Conservation (phyloP, 2,797 vertebrate species). For the Gymnothorax javanicus region DNA sequence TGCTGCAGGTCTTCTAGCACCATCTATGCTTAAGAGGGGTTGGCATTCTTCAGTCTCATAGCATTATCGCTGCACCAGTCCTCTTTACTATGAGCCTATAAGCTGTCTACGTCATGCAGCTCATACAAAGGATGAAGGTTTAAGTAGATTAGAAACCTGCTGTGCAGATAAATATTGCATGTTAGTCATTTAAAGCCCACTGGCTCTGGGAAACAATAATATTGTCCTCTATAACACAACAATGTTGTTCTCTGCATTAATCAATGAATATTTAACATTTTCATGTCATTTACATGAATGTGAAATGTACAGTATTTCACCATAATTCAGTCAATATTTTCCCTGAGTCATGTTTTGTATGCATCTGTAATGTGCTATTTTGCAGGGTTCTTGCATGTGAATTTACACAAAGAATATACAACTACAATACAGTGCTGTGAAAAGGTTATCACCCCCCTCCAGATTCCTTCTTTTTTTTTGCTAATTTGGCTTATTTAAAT, state of each 20-base stretch:
- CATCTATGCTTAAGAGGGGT: slow-evolving; percentile 57
- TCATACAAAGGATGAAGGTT: neutral
- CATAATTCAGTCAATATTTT: neutral
- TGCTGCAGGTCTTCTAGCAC: slow-evolving; percentile 67
- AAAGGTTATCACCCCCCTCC: too few species aligned
- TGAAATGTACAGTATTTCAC: neutral
- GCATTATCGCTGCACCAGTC: slow-evolving; percentile 53
- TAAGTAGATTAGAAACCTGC: neutral
- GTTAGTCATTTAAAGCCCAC: neutral
- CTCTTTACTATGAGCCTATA: slow-evolving; percentile 44
- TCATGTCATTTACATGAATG: neutral
- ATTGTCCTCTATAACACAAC: neutral
- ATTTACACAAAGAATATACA: neutral
- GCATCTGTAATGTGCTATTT: neutral
- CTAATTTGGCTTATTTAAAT: too few species aligned
- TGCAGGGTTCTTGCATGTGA: neutral
- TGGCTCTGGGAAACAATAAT: neutral
- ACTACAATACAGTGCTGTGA: too few species aligned
- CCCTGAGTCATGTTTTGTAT: neutral
- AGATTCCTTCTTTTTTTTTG: too few species aligned
- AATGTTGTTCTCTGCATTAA: neutral
- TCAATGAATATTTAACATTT: neutral
- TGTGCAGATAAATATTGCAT: neutral
- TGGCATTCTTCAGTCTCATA: slow-evolving; percentile 76
- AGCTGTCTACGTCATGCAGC: slow-evolving; percentile 18